Evolutionary conservation across 2,888 invertebrate genomes (phyloP).

Genomic region (Heliothis peltigera): DNA sequence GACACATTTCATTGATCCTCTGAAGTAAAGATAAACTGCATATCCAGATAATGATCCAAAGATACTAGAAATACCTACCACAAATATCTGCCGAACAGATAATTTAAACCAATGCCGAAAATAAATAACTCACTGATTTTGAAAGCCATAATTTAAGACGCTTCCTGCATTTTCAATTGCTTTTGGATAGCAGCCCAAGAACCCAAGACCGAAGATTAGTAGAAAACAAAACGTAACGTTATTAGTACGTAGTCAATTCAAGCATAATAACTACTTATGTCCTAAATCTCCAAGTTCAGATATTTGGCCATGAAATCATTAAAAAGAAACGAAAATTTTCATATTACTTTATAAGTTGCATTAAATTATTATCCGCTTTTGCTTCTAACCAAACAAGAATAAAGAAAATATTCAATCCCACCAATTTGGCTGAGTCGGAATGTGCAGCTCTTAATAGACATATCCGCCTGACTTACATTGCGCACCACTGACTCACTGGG

Average conservation of each 20-base stretch:
- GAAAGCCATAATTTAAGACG: constrained; percentile 12
- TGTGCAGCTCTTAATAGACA: constrained; percentile 47
- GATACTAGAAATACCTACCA: background rate
- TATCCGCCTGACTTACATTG: constrained; percentile 48
- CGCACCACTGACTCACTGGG: constrained; percentile 44
- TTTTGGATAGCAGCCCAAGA: constrained; percentile 34
- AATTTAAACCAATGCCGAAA: constrained; percentile 7
- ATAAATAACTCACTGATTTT: constrained; percentile 13
- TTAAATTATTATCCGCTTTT: background rate
- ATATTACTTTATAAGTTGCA: no score
- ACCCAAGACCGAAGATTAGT: background rate
- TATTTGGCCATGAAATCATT: no score
- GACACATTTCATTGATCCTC: background rate
- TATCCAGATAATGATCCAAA: background rate
- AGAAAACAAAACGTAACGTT: no score
- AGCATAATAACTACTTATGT: background rate
- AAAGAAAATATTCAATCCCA: constrained; percentile 7
- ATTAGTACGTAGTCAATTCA: no score
- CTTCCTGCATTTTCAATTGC: constrained; percentile 8
- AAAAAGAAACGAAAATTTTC: no score
- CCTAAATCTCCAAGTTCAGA: no score
- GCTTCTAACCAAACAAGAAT: background rate
- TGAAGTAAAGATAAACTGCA: background rate
- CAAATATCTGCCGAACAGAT: constrained; percentile 14
- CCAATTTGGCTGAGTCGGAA: constrained; percentile 44